These are phyloP conservation scores for Drosophila sucinea DNA, from an alignment of 1,140 invertebrate genomes.

Conservation along the genomic window DNA sequence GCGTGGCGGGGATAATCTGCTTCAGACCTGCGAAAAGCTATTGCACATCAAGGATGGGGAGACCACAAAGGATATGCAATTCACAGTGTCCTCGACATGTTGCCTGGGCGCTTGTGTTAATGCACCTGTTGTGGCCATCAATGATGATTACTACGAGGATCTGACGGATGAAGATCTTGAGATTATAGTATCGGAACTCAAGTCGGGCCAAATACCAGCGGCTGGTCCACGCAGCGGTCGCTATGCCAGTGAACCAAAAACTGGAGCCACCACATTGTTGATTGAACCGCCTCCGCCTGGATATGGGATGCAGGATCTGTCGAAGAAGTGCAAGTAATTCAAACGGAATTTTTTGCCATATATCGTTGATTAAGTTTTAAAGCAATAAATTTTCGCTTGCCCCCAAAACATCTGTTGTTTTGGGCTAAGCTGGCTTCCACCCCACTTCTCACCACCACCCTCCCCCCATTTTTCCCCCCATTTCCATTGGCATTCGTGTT, in stretches of 20 bases:
- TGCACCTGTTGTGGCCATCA: constrained; percentile 42
- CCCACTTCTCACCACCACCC: constrained; percentile 24
- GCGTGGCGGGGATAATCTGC: constrained; percentile 37
- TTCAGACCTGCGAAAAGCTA: constrained; percentile 16
- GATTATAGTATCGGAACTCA: constrained; percentile 16
- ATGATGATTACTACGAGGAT: constrained; percentile 63
- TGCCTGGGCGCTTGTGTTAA: constrained; percentile 59
- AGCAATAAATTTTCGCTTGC: constrained; percentile 55
- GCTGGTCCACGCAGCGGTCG: constrained; percentile 32
- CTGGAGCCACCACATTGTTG: constrained; percentile 24
- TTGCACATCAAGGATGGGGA: constrained; percentile 30
- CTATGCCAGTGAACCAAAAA: constrained; percentile 34
- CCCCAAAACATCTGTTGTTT: constrained; percentile 60
- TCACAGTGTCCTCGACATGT: constrained; percentile 22
- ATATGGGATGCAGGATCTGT: constrained; percentile 38
- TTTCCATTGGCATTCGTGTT: constrained; percentile 5
- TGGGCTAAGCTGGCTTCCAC: constrained; percentile 45
- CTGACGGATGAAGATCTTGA: constrained; percentile 21
- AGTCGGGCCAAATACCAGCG: constrained; percentile 15
- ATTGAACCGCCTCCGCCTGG: constrained; percentile 27
- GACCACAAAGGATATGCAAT: constrained; percentile 53
- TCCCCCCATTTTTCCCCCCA: constrained; percentile 16
- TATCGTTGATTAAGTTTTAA: constrained; percentile 34
- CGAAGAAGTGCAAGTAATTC: constrained; percentile 18
- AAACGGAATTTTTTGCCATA: neutral